A percentile compares a stretch with the other conserved stretches of the same genome.
Conservation (phyloP, 2,113 vertebrate species). For the Ranitomeya imitator region DNA sequence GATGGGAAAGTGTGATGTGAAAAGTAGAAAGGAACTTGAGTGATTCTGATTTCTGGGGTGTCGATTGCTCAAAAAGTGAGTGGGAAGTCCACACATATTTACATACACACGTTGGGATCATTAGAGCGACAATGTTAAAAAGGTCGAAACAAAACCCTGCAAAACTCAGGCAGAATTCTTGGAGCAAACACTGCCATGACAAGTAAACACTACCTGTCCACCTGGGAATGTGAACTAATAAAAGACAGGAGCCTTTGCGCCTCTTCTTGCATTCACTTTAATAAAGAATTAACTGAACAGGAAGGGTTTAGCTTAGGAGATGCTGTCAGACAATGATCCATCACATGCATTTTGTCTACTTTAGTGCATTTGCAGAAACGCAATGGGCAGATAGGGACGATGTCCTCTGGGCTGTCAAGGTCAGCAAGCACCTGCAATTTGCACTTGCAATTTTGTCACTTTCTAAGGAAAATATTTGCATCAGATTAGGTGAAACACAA, state of each 20-base stretch:
- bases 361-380: neutral
- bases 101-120: conserved; percentile 36
- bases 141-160: conserved; percentile 55
- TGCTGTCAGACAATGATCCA: neutral
- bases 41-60: neutral
- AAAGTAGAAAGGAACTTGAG: neutral
- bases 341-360: neutral
- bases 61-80: conserved; percentile 3
- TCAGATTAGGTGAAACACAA: neutral
- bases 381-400: neutral
- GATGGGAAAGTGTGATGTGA: neutral
- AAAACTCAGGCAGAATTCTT: conserved; percentile 68
- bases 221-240: conserved; percentile 61
- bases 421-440: neutral
- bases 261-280: neutral
- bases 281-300: neutral
- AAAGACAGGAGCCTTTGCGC: neutral
- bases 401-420: neutral
- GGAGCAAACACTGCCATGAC: conserved; percentile 68
- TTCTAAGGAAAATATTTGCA: neutral
- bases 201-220: conserved; percentile 67
- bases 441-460: neutral
- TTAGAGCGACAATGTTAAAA: conserved; percentile 17
- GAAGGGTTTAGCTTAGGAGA: neutral
- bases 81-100: neutral